A percentile compares a stretch with the other conserved stretches of the same genome.
Evolutionary conservation across 1,140 invertebrate genomes (phyloP).

Genomic region (Leucophenga varia): DNA sequence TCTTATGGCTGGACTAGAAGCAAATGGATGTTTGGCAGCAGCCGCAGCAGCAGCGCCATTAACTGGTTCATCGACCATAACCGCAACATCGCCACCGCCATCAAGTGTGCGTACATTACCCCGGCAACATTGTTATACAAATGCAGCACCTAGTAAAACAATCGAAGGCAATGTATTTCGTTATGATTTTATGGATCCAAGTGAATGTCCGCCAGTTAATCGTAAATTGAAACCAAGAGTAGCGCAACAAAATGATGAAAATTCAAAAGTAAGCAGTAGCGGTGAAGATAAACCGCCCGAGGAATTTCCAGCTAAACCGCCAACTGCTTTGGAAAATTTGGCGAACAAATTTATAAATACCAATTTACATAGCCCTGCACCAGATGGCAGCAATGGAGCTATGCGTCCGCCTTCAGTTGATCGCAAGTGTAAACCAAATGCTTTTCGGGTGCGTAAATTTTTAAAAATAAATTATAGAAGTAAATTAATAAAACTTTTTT

Average conservation of each 20-base stretch:
- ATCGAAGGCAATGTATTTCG: slow-evolving; percentile 62
- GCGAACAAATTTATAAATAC: slow-evolving; percentile 28
- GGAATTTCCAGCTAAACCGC: slow-evolving; percentile 41
- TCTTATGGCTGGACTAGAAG: slow-evolving; percentile 42
- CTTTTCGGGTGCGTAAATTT: slow-evolving; percentile 33
- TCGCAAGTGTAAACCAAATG: slow-evolving; percentile 48
- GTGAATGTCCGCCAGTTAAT: slow-evolving; percentile 71
- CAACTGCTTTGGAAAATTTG: slow-evolving; percentile 31
- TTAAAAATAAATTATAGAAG: not conserved
- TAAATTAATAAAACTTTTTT: too few relatives aligned
- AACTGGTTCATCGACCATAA: not conserved
- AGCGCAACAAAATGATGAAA: slow-evolving; percentile 1
- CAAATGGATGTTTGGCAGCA: too few relatives aligned
- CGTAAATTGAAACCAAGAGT: slow-evolving; percentile 75
- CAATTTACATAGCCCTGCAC: slow-evolving; percentile 44
- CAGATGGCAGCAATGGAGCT: slow-evolving; percentile 30
- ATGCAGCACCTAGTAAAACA: slow-evolving; percentile 65
- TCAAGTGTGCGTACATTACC: slow-evolving; percentile 39
- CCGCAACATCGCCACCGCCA: slow-evolving; percentile 20
- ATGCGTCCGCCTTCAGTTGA: slow-evolving; percentile 41
- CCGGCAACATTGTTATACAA: slow-evolving; percentile 69
- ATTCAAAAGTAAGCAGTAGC: slow-evolving; percentile 37
- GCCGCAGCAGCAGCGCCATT: slow-evolving; percentile 8
- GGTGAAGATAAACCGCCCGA: slow-evolving; percentile 62
- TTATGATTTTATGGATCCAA: slow-evolving; percentile 59